A percentile compares a stretch with the other conserved stretches of the same genome.
Conservation (phyloP, 2,888 invertebrate species). For the Diachrysia chrysitis region DNA sequence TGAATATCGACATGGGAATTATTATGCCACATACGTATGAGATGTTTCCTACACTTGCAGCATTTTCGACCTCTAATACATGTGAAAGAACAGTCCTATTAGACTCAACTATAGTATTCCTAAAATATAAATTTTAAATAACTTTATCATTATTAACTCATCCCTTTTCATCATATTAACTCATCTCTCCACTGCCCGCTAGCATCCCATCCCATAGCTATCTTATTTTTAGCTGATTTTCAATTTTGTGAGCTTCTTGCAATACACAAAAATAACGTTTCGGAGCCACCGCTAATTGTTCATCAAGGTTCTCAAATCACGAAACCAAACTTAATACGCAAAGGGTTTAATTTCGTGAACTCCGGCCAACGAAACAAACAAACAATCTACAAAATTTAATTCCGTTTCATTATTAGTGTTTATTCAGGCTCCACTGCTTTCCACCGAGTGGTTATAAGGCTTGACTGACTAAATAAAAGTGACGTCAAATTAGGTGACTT, state of each 20-base stretch:
- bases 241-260: neutral
- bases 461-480: conserved; percentile 49
- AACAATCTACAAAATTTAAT: conserved; percentile 64
- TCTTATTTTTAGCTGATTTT: neutral
- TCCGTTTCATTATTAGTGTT: conserved; percentile 64
- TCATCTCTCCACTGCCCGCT: too few relatives aligned
- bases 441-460: conserved; percentile 32
- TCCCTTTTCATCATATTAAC: too few relatives aligned
- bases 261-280: conserved; percentile 9
- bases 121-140: too few relatives aligned
- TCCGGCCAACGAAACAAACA: conserved; percentile 60
- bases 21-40: neutral
- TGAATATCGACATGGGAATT: neutral
- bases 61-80: too few relatives aligned
- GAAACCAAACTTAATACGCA: conserved; percentile 56
- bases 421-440: conserved; percentile 53
- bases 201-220: too few relatives aligned
- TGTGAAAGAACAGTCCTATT: too few relatives aligned
- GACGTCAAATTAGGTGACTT: conserved; percentile 44
- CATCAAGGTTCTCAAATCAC: conserved; percentile 51
- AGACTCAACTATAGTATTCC: too few relatives aligned
- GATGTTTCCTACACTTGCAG: too few relatives aligned
- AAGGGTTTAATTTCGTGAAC: conserved; percentile 57
- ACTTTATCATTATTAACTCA: too few relatives aligned
- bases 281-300: conserved; percentile 44